Base-by-base conservation (phyloP, 2,113 vertebrate genomes). In the Eubucco bourcierii region DNA sequence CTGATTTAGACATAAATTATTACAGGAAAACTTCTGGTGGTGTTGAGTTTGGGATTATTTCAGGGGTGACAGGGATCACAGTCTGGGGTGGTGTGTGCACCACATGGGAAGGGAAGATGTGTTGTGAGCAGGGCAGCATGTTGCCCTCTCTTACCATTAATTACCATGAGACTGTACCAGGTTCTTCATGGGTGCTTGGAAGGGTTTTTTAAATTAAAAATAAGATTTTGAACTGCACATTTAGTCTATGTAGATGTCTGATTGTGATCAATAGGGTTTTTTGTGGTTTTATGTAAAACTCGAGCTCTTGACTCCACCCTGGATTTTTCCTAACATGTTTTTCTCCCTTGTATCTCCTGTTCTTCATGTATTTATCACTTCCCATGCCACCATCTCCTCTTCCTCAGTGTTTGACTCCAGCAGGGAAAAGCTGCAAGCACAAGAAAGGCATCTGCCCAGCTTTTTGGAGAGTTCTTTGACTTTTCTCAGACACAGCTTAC, bases 61-160 rank as follows among this genome's bases (percentile, higher is more conserved):
- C 20, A 4, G 14, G 4, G 13, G 9, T n/a, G 31, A 12, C 23
- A 73, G 21, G 13, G 47, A 65, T 3, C n/a, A n/a, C 19, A 58
- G n/a, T 16, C 21, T 21, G 5, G 25, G 7, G 7, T 31, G 46
- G 17, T 15, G 27, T 66, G 28, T 66, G 16, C 0, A 0, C 7
- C 34, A 37, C 59, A 56, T 0, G 0, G 23, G 31, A 37, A 67
- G 8, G 14, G 20, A 59, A 56, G 28, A 2, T 21, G 5, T 58
- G 27, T 50, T 81, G 27, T 1, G 2, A 63, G 12, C 16, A 27
- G 0, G 4, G 21, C 15, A 79, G 2, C 1, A 2, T 1, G 3
- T 14, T 52, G 23, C 50, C 37, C 5, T 3, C 6, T 19, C 47
- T 20, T 10, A 3, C 75, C 28, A 33, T 74, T 44, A 15, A 2